A percentile compares a stretch with the other conserved stretches of the same genome.
These are phyloP conservation scores for Morone saxatilis DNA, from an alignment of 2,113 vertebrate species.

Conservation along the genomic window DNA sequence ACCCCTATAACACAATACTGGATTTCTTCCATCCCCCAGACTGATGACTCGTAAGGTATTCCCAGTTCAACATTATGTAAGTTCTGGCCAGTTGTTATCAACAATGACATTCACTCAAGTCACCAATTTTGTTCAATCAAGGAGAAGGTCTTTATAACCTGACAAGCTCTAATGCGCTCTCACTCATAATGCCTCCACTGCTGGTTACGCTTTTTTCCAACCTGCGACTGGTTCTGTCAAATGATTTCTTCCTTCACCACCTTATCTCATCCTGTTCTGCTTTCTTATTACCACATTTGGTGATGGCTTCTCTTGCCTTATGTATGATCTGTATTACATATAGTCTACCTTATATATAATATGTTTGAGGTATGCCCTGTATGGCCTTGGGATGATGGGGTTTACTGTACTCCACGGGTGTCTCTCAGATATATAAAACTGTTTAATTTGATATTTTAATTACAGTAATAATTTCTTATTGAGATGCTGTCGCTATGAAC, in stretches of 20 bases:
- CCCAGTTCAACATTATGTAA: not conserved
- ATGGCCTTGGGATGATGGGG: too few species aligned
- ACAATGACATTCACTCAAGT: not conserved
- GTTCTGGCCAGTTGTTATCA: conserved; percentile 1
- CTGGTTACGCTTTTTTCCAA: not conserved
- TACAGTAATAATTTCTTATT: not conserved
- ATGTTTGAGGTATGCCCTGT: not conserved
- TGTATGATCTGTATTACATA: not conserved
- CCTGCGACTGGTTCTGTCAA: not conserved
- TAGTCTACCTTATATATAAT: not conserved
- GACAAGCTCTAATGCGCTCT: conserved; percentile 7
- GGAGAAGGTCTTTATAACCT: not conserved
- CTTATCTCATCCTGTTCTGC: not conserved
- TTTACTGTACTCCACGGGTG: not conserved
- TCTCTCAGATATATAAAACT: not conserved
- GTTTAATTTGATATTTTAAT: conserved; percentile 6
- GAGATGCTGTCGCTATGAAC: not conserved
- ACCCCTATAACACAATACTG: not conserved
- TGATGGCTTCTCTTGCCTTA: not conserved
- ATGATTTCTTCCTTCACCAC: not conserved
- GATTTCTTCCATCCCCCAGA: not conserved
- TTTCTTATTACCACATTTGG: not conserved
- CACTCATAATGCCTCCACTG: not conserved
- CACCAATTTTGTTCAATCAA: not conserved
- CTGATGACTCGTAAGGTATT: not conserved